phyloP scores from a whole-genome alignment of 2,113 vertebrate genomes.

The Zosterops borbonicus region DNA sequence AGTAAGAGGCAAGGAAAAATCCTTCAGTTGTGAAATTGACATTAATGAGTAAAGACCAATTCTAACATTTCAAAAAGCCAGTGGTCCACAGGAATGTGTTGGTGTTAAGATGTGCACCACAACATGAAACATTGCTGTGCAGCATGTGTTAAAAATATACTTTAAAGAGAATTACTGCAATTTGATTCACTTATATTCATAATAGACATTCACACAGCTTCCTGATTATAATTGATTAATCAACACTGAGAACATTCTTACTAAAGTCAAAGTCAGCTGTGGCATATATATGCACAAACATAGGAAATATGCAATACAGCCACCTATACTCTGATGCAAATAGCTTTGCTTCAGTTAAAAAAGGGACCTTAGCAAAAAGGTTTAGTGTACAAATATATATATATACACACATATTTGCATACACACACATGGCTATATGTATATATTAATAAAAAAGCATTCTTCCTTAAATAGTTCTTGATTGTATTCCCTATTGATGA shows the following conservation, averaged over 20 bases:
- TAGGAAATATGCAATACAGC: not conserved
- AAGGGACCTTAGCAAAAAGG: not conserved
- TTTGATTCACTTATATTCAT: not conserved
- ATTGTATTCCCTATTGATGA: not conserved
- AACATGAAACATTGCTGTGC: not conserved
- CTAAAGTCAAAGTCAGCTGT: not conserved
- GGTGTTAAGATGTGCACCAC: not conserved
- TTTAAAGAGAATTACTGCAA: not conserved
- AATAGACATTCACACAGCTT: not conserved
- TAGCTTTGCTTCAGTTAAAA: slow-evolving; percentile 12
- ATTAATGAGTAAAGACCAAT: not conserved
- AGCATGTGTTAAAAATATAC: not conserved
- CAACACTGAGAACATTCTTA: not conserved
- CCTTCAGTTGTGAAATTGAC: not conserved
- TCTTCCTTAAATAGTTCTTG: not conserved
- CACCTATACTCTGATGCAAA: not conserved
- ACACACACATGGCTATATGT: not conserved
- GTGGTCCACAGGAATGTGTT: not conserved
- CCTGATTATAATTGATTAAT: not conserved
- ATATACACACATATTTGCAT: not conserved
- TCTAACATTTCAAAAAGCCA: not conserved
- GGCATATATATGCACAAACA: not conserved
- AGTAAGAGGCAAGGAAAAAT: not conserved
- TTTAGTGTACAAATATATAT: not conserved
- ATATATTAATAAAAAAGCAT: not conserved